Base-by-base conservation (phyloP, 2,888 invertebrate genomes). In the Limnephilus marmoratus region DNA sequence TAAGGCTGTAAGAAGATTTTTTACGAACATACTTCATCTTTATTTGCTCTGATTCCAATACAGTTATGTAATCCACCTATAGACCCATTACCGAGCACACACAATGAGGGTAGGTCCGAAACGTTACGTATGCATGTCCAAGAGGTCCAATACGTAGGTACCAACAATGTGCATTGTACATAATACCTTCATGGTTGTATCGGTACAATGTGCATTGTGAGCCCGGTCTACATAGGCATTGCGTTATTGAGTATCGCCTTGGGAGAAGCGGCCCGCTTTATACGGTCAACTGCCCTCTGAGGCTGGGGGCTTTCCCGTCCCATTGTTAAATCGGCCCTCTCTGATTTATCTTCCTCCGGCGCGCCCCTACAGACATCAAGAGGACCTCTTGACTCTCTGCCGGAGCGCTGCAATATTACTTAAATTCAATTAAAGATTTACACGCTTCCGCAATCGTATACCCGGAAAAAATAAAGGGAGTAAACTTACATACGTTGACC, bases 281-380 rank as follows among this genome's bases (percentile, higher is more conserved):
- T 82, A 34, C 82, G 34, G 29, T 82, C 82, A 34, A 29, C 82
- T 82, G 31, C 82, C 49, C 53, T 87, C 87, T 87, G n/a, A 41
- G 41, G 85, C 49, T 24, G 15, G 13, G n/a, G 86, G 37, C 88
- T 89, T 34, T 89, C 68, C 88, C 88, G 88, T 31, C 34, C 80
- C 37, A 89, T 37, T 80, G 80, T 89, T 89, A 68, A 37, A 86
- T 13, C 88, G 80, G 88, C 88, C 80, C 34, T 80, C 88, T 81
- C 24, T 80, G 88, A 89, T 89, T 89, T 89, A 89, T 89, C 34
- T 81, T 37, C 88, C 37, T 89, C 80, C 88, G 34, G 24, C 49
- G 24, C 87, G n/a, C 87, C 87, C 88, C 81, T 80, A 34, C 81
- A 34, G 34, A 89, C 34, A 37, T 41, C 88, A 81, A 41, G 88